These are phyloP conservation scores for Mesoclemmys tuberculata DNA, from an alignment of 2,113 vertebrate genomes.

Conservation along the genomic window DNA sequence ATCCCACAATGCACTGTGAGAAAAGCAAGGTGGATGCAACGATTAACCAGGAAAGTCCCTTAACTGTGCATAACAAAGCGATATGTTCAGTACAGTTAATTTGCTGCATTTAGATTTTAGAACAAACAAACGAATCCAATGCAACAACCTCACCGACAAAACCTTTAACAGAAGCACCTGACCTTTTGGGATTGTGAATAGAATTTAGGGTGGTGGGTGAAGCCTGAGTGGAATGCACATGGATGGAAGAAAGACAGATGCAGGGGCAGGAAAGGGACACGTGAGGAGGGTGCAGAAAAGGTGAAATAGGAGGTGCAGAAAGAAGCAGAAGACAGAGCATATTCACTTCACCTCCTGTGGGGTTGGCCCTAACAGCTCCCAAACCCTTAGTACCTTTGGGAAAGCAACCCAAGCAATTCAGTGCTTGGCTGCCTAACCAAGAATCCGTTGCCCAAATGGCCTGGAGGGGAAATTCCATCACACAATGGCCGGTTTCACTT, in stretches of 20 bases:
- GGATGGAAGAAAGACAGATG: not conserved
- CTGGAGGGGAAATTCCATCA: not conserved
- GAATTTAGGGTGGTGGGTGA: fast-evolving
- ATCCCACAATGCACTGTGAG: no score
- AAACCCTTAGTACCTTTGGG: not conserved
- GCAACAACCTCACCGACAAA: not conserved
- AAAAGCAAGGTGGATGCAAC: not conserved
- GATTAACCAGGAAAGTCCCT: not conserved
- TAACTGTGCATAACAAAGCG: not conserved
- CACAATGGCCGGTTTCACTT: not conserved
- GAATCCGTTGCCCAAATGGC: not conserved
- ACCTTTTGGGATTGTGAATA: not conserved
- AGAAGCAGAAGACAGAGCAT: not conserved
- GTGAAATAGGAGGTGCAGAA: not conserved
- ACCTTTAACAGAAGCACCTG: not conserved
- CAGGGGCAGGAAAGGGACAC: not conserved
- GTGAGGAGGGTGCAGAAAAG: not conserved
- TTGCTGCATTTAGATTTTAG: not conserved
- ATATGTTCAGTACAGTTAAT: not conserved
- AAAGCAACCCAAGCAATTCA: not conserved
- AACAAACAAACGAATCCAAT: not conserved
- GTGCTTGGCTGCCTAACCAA: not conserved
- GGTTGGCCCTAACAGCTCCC: not conserved
- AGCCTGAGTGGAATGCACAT: not conserved
- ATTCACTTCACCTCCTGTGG: not conserved